Evolutionary conservation across 2,113 vertebrate species (phyloP).

Genomic region (Leptocoma aspasia): DNA sequence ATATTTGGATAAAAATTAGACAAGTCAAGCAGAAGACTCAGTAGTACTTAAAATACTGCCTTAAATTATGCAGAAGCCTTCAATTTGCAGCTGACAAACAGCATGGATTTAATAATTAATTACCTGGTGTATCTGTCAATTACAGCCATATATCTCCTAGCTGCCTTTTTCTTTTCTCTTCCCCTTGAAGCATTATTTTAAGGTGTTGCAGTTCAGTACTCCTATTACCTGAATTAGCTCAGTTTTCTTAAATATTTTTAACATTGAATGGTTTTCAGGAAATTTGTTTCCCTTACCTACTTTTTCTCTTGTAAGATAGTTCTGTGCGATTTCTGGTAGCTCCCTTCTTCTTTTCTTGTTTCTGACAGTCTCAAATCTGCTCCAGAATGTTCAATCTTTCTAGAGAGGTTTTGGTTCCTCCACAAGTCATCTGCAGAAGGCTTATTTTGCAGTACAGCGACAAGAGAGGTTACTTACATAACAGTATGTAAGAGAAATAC

Average conservation of each 20-base stretch:
- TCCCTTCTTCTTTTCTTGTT: background rate
- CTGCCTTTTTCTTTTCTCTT: background rate
- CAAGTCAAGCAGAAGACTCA: background rate
- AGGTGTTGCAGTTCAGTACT: background rate
- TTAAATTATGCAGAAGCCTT: conserved; percentile 44
- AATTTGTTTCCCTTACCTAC: background rate
- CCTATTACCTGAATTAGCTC: background rate
- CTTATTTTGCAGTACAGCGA: background rate
- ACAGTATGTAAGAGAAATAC: background rate
- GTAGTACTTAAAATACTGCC: background rate
- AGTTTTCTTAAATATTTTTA: background rate
- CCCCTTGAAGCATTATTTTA: background rate
- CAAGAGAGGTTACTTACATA: conserved; percentile 13
- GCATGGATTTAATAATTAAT: conserved; percentile 54
- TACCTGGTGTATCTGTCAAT: background rate
- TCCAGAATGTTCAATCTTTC: background rate
- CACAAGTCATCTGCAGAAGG: background rate
- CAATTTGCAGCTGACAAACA: conserved; percentile 30
- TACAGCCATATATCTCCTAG: background rate
- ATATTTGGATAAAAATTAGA: background rate
- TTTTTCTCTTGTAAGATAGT: background rate
- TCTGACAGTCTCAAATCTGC: background rate
- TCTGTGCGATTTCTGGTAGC: background rate
- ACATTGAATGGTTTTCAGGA: background rate
- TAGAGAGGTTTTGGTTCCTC: background rate